A percentile compares a stretch with the other conserved stretches of the same genome.
Conservation (phyloP, 2,113 vertebrate species). For the Pedionomus torquatus region DNA sequence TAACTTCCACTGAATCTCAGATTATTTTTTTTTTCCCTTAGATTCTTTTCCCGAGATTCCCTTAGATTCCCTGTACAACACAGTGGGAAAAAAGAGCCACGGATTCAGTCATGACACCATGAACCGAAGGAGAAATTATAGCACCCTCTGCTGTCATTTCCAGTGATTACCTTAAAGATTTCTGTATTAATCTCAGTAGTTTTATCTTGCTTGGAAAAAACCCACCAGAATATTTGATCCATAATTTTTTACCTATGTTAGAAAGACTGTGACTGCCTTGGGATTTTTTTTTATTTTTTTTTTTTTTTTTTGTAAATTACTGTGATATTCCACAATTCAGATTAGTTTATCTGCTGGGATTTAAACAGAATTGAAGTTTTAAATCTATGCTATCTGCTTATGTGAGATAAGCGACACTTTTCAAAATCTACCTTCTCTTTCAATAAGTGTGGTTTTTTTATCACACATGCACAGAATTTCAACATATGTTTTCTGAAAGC, state of each 20-base stretch:
- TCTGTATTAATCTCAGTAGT: not conserved
- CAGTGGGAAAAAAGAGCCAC: fast-evolving
- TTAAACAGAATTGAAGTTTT: not conserved
- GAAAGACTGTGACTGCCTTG: not conserved
- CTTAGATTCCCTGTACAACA: not conserved
- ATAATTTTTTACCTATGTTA: not conserved
- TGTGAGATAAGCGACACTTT: not conserved
- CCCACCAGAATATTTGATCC: not conserved
- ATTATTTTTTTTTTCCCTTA: not conserved
- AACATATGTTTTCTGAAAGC: not conserved
- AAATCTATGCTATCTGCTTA: not conserved
- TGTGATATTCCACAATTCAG: not conserved
- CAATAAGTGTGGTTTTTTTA: fast-evolving
- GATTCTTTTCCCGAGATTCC: not conserved
- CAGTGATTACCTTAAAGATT: not conserved
- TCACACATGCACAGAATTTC: not conserved
- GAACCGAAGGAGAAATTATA: not conserved
- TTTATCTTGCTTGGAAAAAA: not conserved
- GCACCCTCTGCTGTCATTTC: conserved; percentile 49
- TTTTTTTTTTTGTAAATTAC: not conserved
- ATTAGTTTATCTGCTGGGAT: not conserved
- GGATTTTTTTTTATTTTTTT: not conserved
- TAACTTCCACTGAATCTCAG: not conserved
- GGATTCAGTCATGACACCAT: fast-evolving
- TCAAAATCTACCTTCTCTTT: not conserved